Base-by-base conservation (phyloP, 1,140 invertebrate species). In the Halesus radiatus region DNA sequence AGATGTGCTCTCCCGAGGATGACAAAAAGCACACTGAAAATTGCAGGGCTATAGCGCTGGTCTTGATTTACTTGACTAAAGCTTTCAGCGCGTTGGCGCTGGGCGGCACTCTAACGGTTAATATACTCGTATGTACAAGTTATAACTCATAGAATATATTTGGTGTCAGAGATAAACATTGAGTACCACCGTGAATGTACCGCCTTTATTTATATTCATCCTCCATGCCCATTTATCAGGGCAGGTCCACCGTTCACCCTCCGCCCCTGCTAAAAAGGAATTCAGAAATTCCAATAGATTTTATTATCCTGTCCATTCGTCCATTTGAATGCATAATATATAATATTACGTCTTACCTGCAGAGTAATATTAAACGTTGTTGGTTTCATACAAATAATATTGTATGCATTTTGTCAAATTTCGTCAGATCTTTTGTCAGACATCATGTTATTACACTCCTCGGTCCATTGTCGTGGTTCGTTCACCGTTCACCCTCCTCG, bases 401-500 rank as follows among this genome's bases (percentile, higher is more conserved):
- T 32, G 2, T 32, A 32, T 5, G 37, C 13, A 13, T 45, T 45
- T 45, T 45, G 37, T 45, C 37, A 45, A 45, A 45, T 45, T 45
- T 45, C 37, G 37, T 45, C 32, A 5, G 32, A 13, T 45, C 37
- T 45, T 45, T 45, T 45, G 37, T 45, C 37, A 45, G 37, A 45
- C 66, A 37, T 70, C 32, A 70, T 52, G 56, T 60, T 56, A 22
- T 53, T 29, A 6, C 20, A 52, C 53, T 70, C 15, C 37, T 70
- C 22, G 37, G 75, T 62, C 50, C n/a, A 50, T 80, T 74, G 53
- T 75, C n/a, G 18, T 26, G 62, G 72, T 45, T 58, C 72, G 52
- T 68, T 80, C 79, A 80, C 79, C 79, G 45, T 54, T 54, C 23
- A 18, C 68, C 53, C 72, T 20, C 16, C 7, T 45, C 13, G 37